Evolutionary conservation across 2,113 vertebrate genomes (phyloP).

Genomic region (Oceanites oceanicus): DNA sequence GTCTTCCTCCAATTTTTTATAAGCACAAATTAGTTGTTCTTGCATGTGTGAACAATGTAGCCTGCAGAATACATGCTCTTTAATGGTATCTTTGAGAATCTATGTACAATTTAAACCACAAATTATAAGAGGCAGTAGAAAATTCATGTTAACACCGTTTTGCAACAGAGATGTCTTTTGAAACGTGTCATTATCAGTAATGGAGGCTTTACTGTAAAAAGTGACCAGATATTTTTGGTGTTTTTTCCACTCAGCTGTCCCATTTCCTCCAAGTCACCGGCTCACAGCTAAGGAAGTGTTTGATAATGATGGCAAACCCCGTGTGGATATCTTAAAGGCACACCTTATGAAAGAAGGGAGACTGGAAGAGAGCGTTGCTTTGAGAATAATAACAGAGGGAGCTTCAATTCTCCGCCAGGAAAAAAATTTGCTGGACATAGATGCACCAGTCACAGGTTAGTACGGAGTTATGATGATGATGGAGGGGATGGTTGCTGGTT

Average conservation of each 20-base stretch:
- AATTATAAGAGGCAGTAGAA: background rate
- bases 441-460: conserved; percentile 96
- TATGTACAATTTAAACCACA: background rate
- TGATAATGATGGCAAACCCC: conserved; percentile 94
- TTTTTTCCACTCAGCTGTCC: conserved; percentile 83
- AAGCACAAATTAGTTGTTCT: background rate
- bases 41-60: background rate
- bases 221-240: background rate
- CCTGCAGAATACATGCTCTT: background rate
- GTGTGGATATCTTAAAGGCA: conserved; percentile 96
- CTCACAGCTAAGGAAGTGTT: conserved; percentile 98
- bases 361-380: conserved; percentile 92
- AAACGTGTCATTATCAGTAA: background rate
- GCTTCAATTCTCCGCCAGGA: conserved; percentile 92
- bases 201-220: background rate
- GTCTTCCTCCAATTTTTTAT: background rate
- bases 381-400: conserved; percentile 94
- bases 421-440: conserved; percentile 97
- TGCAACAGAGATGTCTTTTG: background rate
- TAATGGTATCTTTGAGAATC: background rate
- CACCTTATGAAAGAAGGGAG: conserved; percentile 98
- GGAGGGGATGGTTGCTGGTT: background rate
- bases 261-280: conserved; percentile 96
- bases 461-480: background rate
- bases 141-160: background rate